Evolutionary conservation across 2,888 invertebrate genomes (phyloP).

Genomic region (Brachypterus glaber): DNA sequence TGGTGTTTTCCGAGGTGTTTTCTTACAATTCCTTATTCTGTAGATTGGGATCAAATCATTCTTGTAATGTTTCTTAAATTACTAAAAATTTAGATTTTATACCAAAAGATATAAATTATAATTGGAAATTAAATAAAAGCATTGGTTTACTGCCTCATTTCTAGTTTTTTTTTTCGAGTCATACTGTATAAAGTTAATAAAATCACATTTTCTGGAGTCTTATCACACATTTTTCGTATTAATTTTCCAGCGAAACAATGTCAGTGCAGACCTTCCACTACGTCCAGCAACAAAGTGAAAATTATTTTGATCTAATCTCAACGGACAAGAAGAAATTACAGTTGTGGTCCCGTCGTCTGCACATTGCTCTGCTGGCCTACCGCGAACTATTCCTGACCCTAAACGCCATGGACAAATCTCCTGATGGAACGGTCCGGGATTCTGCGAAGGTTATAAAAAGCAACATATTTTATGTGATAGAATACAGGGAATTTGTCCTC

Average conservation of each 20-base stretch:
- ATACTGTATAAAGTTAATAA: too few relatives aligned
- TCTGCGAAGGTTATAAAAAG: slow-evolving; percentile 81
- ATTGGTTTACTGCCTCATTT: too few relatives aligned
- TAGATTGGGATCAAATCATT: too few relatives aligned
- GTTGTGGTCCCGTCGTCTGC: slow-evolving; percentile 77
- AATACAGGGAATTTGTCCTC: slow-evolving; percentile 85
- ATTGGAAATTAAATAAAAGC: too few relatives aligned
- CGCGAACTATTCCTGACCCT: slow-evolving; percentile 79
- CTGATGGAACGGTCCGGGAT: slow-evolving; percentile 60
- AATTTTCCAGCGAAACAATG: slow-evolving; percentile 77
- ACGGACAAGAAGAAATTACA: slow-evolving; percentile 77
- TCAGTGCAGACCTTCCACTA: slow-evolving; percentile 87
- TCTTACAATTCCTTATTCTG: too few relatives aligned
- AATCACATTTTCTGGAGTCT: too few relatives aligned
- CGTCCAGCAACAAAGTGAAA: slow-evolving; percentile 86
- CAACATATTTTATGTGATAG: slow-evolving; percentile 86
- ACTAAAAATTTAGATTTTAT: too few relatives aligned
- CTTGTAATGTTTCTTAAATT: too few relatives aligned
- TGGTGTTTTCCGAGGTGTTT: too few relatives aligned
- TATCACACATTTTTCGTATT: too few relatives aligned
- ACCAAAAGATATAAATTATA: too few relatives aligned
- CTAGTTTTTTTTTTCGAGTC: too few relatives aligned
- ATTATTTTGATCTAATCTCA: slow-evolving; percentile 71
- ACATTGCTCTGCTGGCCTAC: slow-evolving; percentile 71
- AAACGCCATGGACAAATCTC: slow-evolving; percentile 68